These are phyloP conservation scores for Callocephalon fimbriatum DNA, from an alignment of 2,113 vertebrate species.

Conservation along the genomic window DNA sequence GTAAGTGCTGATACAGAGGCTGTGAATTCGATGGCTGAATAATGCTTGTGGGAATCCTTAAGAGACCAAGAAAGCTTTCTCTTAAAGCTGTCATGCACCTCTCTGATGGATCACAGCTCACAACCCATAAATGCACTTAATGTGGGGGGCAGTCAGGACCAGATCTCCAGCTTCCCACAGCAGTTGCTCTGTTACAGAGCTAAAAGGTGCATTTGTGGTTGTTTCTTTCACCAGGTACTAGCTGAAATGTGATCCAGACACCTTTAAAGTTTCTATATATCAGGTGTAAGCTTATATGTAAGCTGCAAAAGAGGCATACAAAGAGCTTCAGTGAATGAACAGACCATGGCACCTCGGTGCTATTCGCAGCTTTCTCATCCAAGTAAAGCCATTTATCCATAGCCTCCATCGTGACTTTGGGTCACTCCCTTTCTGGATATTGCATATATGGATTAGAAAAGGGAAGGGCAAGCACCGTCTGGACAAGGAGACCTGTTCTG, in stretches of 20 bases:
- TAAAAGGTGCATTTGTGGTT: neutral
- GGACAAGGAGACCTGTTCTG: neutral
- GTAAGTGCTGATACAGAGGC: conserved; percentile 63
- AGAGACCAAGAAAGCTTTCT: conserved; percentile 42
- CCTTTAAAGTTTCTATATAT: neutral
- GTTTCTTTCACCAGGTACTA: neutral
- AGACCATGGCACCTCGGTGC: neutral
- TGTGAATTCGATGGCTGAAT: conserved; percentile 51
- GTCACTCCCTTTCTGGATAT: neutral
- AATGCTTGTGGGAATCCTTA: conserved; percentile 43
- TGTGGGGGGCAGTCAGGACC: neutral
- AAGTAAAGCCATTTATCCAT: neutral
- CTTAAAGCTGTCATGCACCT: conserved; percentile 31
- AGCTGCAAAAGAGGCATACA: neutral
- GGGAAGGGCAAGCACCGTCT: neutral
- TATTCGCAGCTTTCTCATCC: neutral
- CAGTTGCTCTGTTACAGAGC: neutral
- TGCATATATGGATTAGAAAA: neutral
- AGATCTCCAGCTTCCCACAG: neutral
- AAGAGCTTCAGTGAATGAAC: neutral
- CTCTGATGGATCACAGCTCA: conserved; percentile 51
- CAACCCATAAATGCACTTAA: conserved; percentile 45
- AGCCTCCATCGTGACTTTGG: neutral
- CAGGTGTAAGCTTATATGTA: neutral
- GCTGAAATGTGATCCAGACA: neutral